phyloP scores from a whole-genome alignment of 2,797 vertebrate genomes.

The Xiphorhynchus erythropygius region DNA sequence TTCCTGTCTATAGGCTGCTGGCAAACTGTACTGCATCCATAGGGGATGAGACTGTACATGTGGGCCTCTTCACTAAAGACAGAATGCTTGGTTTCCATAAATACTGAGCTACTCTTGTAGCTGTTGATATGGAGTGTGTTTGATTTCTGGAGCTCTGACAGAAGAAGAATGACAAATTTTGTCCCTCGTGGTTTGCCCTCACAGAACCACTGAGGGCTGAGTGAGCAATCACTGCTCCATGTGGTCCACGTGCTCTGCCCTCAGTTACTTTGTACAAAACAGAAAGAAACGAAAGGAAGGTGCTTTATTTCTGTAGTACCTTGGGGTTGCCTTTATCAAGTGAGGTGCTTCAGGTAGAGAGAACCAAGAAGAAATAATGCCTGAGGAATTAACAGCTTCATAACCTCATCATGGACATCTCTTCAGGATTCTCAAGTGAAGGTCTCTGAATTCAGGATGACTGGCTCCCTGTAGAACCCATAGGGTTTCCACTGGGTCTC shows the following conservation, averaged over 20 bases:
- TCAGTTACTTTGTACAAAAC: neutral
- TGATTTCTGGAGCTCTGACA: neutral
- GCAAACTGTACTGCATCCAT: neutral
- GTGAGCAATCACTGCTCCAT: fast-evolving
- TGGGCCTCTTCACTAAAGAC: neutral
- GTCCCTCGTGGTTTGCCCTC: fast-evolving
- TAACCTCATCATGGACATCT: too few species aligned
- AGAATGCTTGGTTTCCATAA: neutral
- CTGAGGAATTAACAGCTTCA: neutral
- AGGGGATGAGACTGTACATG: neutral
- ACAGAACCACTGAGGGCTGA: fast-evolving
- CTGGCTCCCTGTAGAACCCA: neutral
- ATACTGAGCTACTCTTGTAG: neutral
- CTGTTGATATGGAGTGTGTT: neutral
- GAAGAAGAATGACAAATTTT: neutral
- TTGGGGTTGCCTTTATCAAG: neutral
- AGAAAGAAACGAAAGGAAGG: neutral
- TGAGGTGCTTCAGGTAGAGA: neutral
- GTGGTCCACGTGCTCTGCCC: neutral
- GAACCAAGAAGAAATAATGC: neutral
- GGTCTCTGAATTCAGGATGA: neutral
- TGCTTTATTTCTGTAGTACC: neutral
- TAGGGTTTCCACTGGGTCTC: neutral
- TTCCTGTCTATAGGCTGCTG: neutral
- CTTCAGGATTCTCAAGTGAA: neutral